Evolutionary conservation across 2,888 invertebrate genomes (phyloP).

Genomic region (Plagiodera versicolora): DNA sequence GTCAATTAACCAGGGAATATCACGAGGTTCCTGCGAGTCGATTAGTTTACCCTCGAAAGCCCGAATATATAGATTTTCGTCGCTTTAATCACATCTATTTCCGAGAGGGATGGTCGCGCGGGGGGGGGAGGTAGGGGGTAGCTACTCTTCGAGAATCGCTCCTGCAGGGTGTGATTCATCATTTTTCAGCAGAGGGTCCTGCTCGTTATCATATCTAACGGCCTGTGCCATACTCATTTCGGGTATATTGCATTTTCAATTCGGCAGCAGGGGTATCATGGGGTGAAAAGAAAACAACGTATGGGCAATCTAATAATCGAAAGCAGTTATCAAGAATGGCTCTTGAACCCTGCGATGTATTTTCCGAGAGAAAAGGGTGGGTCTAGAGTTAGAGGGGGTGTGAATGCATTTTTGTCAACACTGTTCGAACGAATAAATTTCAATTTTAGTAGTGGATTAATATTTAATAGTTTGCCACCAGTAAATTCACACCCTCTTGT

Average conservation of each 20-base stretch:
- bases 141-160: neutral
- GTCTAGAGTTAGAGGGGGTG: no score
- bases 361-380: no score
- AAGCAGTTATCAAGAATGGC: neutral
- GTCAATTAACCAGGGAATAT: neutral
- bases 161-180: neutral
- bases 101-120: neutral
- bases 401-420: no score
- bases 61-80: neutral
- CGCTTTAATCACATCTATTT: neutral
- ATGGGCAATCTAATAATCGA: neutral
- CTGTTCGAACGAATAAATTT: no score
- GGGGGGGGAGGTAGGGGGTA: neutral
- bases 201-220: neutral
- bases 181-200: neutral
- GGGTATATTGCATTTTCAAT: conserved; percentile 1
- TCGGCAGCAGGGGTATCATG: neutral
- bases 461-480: no score
- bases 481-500: no score
- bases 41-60: neutral
- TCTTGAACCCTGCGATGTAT: no score
- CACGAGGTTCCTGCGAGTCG: neutral
- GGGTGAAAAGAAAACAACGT: neutral
- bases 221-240: neutral
- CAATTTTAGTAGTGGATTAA: no score